Evolutionary conservation across 2,888 invertebrate genomes (phyloP), one percentile per base, ranked within the genome.

Genomic region (Drosophila picticornis): DNA sequence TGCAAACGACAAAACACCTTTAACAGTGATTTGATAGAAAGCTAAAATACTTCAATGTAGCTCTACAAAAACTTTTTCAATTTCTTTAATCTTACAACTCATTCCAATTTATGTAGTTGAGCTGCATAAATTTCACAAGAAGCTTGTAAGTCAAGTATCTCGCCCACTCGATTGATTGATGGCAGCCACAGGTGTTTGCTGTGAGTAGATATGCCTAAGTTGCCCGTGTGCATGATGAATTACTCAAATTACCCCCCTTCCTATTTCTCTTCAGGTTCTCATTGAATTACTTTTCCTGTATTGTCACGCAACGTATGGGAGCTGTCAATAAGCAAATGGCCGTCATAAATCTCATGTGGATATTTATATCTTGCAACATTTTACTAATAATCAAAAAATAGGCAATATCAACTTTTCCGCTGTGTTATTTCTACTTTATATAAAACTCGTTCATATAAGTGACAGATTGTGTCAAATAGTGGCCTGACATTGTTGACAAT

Each of bases 251-350:
- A 19, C 48, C 25, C 1, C 34, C 25, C 27, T 36, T 25, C 36
- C 34, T 10, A 16, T 25, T 5, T 65, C n/a, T n/a, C 9, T 29
- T 4, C 36, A 7, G n/a, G n/a, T 13, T 65, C 71, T 38, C 77
- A 73, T 84, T 81, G 72, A 73, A 80, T 75, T 78, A 75, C 62
- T 78, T 83, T 38, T 38, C 27, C 72, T 81, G 83, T 74, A 78
- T 62, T 82, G 78, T 84, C 84, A 86, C 69, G 76, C 70, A 53
- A 48, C 31, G n/a, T 38, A 60, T 55, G 52, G 29, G 31, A 71
- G 78, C 86, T 84, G 84, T 86, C 84, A 84, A 84, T 84, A 86
- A 81, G 82, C 80, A 84, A 84, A 86, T 81, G 76, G 64, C 43
- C 60, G 76, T 79, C 64, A 84, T 84, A 86, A 86, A 86, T 84